These are phyloP conservation scores for Junonia oenone DNA, from an alignment of 2,888 invertebrate genomes.

Conservation along the genomic window DNA sequence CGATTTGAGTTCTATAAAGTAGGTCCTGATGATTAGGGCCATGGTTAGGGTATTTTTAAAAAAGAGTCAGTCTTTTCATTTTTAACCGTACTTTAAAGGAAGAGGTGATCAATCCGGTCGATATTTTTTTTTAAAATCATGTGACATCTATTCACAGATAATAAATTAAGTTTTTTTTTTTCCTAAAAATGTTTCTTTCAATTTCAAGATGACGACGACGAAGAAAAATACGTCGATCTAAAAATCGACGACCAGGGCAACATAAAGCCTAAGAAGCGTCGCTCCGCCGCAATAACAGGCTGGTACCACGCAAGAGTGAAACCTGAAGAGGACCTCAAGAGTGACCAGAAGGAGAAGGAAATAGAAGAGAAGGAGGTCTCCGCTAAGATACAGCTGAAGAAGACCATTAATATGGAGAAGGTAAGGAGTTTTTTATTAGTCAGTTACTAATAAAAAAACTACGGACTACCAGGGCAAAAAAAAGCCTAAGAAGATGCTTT, in stretches of 20 bases:
- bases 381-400: constrained; percentile 61
- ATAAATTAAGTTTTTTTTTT: not conserved
- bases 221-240: constrained; percentile 64
- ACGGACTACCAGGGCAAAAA: too few relatives aligned
- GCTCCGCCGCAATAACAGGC: constrained; percentile 34
- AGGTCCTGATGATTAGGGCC: too few relatives aligned
- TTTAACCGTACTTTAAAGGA: too few relatives aligned
- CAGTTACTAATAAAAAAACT: too few relatives aligned
- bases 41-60: too few relatives aligned
- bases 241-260: constrained; percentile 65
- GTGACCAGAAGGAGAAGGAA: constrained; percentile 43
- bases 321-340: constrained; percentile 28
- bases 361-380: constrained; percentile 46
- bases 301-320: constrained; percentile 64
- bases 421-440: constrained; percentile 42
- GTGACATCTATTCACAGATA: not conserved
- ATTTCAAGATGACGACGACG: constrained; percentile 49
- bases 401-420: constrained; percentile 62
- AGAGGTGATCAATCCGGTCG: too few relatives aligned
- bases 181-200: not conserved
- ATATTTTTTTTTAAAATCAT: not conserved
- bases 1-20: too few relatives aligned
- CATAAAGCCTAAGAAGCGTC: constrained; percentile 54
- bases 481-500: too few relatives aligned
- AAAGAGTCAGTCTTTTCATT: too few relatives aligned